Percentiles rank a stretch among this genome's conserved stretches.
Conservation (phyloP, 2,113 vertebrate genomes). For the Amphiprion percula region DNA sequence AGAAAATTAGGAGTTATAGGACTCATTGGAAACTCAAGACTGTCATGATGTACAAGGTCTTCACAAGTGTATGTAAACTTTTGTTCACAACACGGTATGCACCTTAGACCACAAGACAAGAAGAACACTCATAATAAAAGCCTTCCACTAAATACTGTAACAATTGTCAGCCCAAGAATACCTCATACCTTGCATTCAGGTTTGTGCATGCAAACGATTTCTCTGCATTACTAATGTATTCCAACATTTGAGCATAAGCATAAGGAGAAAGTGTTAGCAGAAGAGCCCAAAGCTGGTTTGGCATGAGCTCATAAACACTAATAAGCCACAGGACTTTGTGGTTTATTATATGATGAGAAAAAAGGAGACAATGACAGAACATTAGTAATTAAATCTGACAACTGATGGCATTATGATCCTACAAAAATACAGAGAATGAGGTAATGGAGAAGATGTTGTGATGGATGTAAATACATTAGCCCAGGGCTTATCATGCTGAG, state of each 20-base stretch:
- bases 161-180: neutral
- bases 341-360: constrained; percentile 12
- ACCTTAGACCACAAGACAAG: too few species aligned
- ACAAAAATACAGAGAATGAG: constrained; percentile 2
- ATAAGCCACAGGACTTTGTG: neutral
- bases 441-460: constrained; percentile 33
- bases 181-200: neutral
- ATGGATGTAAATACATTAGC: constrained; percentile 53
- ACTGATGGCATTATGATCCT: constrained; percentile 21
- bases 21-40: too few species aligned
- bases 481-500: constrained; percentile 20
- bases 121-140: neutral
- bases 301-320: neutral
- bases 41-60: too few species aligned
- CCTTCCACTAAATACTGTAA: neutral
- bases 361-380: constrained; percentile 40
- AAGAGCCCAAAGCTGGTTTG: constrained; percentile 6
- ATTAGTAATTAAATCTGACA: constrained; percentile 48
- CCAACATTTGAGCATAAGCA: neutral
- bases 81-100: too few species aligned
- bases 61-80: too few species aligned
- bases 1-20: too few species aligned
- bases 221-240: constrained; percentile 6
- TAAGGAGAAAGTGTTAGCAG: neutral
- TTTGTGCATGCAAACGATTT: constrained; percentile 15